A percentile compares a stretch with the other conserved stretches of the same genome.
Conservation (phyloP, 2,113 vertebrate genomes). For the Oryzias javanicus region DNA sequence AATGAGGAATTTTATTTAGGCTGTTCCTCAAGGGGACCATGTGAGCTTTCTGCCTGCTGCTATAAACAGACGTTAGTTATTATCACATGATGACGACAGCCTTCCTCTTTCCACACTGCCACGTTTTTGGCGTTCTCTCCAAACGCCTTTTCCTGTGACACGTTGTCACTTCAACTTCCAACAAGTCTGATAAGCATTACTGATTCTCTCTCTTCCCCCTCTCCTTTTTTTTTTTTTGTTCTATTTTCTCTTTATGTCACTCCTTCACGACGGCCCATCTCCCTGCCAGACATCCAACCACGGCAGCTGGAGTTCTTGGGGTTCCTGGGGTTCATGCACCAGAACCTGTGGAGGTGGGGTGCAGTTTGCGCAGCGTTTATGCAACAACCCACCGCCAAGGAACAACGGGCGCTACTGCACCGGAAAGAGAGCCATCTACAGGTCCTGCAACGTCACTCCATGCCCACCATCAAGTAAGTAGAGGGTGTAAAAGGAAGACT, state of each 20-base stretch:
- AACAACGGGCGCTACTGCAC: constrained; percentile 95
- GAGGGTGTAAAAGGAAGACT: too few species aligned
- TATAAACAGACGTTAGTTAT: constrained; percentile 10
- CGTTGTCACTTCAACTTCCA: constrained; percentile 6
- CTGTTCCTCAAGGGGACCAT: constrained; percentile 13
- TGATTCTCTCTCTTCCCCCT: constrained; percentile 13
- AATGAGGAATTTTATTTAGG: constrained; percentile 28
- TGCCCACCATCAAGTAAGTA: constrained; percentile 83
- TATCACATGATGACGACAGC: constrained; percentile 17
- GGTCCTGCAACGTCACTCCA: constrained; percentile 85
- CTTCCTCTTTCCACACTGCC: constrained; percentile 12
- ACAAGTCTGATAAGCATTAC: constrained; percentile 35
- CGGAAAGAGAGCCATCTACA: constrained; percentile 91
- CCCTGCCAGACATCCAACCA: constrained; percentile 87
- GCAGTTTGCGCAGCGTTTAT: constrained; percentile 92
- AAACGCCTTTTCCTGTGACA: constrained; percentile 10
- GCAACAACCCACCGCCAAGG: constrained; percentile 94
- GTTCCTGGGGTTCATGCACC: constrained; percentile 91
- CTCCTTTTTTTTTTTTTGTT: too few species aligned
- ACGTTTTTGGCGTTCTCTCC: constrained; percentile 14
- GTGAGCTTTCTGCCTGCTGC: constrained; percentile 31
- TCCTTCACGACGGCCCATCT: not conserved
- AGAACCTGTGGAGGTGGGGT: constrained; percentile 91
- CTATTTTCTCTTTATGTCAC: constrained; percentile 10
- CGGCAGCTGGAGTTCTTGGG: constrained; percentile 98